Base-by-base conservation (phyloP, 2,113 vertebrate genomes). In the Chloropsis cyanopogon region DNA sequence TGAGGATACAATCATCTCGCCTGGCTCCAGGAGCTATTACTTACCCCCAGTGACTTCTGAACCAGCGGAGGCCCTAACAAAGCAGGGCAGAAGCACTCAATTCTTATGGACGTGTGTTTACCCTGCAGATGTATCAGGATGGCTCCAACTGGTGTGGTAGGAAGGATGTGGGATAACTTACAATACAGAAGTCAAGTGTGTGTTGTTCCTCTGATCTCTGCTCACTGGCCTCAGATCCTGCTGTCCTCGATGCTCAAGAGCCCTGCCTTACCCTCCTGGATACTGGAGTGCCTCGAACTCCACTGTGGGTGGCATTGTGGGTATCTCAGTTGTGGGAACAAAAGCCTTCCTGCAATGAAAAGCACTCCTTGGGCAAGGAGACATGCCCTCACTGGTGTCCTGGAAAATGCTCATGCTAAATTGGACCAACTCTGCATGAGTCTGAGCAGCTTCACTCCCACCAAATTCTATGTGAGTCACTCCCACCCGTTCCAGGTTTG, bases 151-250 rank as follows among this genome's bases (percentile, higher is more conserved):
- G 47, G 16, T 63, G 59, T 7, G 24, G 23, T 9, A 75, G 92
- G 88, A 95, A 92, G 76, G 88, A 83, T 64, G 73, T 12, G 44
- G 54, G 76, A 87, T 66, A 73, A 95, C 83, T 93, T 52, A 88
- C 0, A 3, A 39, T 31, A 24, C 65, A 46, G 28, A 81, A 76
- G 69, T 77, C 63, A 86, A 96, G 79, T 60, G 68, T 12, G 39
- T 54, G 60, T 20, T 81, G 61, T 69, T 94, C 31, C 52, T 86
- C 63, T 87, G 28, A 72, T 35, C 26, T 50, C 53, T 69, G 65
- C n/a, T 82, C 60, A 11, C 2, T 37, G 60, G 71, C 47, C 52
- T 73, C 64, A 68, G 60, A 80, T 52, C 39, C 76, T 66, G 60
- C 44, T 68, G 35, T 68, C 21, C 53, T 39, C 20, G 7, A 41